A percentile compares a stretch with the other conserved stretches of the same genome.
Evolutionary conservation across 2,797 vertebrate species (phyloP).

Genomic region (Brotula barbata): DNA sequence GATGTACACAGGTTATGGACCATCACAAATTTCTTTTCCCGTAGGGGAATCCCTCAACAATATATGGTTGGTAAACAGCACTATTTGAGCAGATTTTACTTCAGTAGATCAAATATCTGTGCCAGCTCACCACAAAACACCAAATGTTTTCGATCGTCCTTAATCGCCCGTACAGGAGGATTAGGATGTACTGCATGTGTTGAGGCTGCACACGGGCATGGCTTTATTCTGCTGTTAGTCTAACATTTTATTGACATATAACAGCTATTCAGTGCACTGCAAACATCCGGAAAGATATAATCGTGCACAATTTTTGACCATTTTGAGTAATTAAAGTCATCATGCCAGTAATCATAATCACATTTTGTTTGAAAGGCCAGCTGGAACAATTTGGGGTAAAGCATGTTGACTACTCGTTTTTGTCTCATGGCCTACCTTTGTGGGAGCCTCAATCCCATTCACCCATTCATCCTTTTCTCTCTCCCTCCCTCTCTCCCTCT

Average conservation of each 20-base stretch:
- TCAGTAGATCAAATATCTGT: constrained; percentile 5
- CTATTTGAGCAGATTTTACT: constrained; percentile 3
- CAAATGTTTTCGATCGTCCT: not conserved
- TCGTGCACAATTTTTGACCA: not conserved
- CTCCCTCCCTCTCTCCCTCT: not conserved
- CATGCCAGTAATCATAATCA: not conserved
- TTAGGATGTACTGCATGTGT: not conserved
- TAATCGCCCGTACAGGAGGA: not conserved
- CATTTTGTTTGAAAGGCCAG: not conserved
- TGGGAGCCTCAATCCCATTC: constrained; percentile 36
- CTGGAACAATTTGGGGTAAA: constrained; percentile 20
- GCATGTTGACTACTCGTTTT: constrained; percentile 37
- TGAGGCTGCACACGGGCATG: not conserved
- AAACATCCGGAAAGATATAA: too few species aligned
- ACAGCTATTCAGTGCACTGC: too few species aligned
- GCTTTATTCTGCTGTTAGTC: not conserved
- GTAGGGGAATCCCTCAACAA: too few species aligned
- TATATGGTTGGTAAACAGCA: not conserved
- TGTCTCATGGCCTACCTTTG: constrained; percentile 38
- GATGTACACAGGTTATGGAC: too few species aligned
- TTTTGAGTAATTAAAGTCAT: not conserved
- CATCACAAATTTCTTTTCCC: too few species aligned
- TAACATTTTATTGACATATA: not conserved
- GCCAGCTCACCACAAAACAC: not conserved
- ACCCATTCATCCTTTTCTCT: constrained; percentile 14